Conservation (phyloP, 2,888 invertebrate species). For the Suillia variegata region DNA sequence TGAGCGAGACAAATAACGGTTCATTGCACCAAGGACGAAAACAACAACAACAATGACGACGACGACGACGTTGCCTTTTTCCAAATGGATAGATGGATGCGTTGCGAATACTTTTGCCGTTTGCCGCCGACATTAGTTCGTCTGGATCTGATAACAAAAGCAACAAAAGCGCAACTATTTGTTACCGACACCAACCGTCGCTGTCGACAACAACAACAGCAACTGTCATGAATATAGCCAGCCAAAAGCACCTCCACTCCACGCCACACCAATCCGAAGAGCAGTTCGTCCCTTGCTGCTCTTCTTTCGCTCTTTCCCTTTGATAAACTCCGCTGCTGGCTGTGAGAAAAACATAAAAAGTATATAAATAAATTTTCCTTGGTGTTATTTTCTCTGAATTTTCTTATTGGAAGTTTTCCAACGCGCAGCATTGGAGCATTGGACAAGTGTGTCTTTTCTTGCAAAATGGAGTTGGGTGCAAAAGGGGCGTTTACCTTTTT, state of each 20-base stretch:
- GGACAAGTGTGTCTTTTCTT: slow-evolving; percentile 8
- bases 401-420: slow-evolving; percentile 24
- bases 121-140: slow-evolving; percentile 25
- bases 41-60: not conserved
- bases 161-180: slow-evolving; percentile 24
- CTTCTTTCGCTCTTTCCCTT: slow-evolving; percentile 26
- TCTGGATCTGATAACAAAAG: slow-evolving; percentile 31
- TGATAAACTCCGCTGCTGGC: not conserved
- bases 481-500: slow-evolving; percentile 48
- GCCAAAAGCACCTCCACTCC: not conserved
- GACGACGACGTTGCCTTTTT: slow-evolving; percentile 17
- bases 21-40: not conserved
- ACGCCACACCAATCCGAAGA: slow-evolving; percentile 28
- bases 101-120: not conserved
- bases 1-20: slow-evolving; percentile 16
- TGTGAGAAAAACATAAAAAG: slow-evolving; percentile 15
- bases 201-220: slow-evolving; percentile 29
- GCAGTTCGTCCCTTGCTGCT: slow-evolving; percentile 16
- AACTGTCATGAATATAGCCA: not conserved
- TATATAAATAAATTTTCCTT: no score
- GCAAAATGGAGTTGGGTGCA: slow-evolving; percentile 14
- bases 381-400: not conserved
- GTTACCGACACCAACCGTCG: slow-evolving; percentile 34
- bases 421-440: not conserved
- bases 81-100: no score